A percentile compares a stretch with the other conserved stretches of the same genome.
phyloP scores from a whole-genome alignment of 2,113 vertebrate genomes.

The Sminthopsis crassicaudata region DNA sequence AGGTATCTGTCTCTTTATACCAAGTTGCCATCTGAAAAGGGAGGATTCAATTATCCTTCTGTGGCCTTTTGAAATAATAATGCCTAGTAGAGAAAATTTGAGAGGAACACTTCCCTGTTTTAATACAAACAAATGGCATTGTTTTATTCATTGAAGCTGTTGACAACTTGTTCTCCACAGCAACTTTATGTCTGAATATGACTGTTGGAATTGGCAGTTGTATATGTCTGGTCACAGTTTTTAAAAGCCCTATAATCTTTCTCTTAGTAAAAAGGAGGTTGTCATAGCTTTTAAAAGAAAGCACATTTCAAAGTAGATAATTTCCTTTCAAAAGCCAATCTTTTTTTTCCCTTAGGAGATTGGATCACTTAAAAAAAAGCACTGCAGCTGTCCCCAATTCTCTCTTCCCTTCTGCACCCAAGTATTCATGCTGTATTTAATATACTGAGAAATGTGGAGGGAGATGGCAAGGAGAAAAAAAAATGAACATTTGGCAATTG shows the following conservation, averaged over 20 bases:
- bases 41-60: background rate
- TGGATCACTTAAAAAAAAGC: background rate
- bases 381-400: background rate
- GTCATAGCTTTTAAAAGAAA: background rate
- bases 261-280: background rate
- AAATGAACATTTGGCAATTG: background rate
- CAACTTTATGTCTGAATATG: background rate
- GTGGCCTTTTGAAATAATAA: background rate
- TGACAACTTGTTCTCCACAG: background rate
- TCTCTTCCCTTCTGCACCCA: background rate
- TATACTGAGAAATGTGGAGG: background rate
- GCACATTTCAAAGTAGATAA: background rate
- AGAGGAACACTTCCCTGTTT: background rate
- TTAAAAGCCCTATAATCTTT: background rate
- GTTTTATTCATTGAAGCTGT: background rate
- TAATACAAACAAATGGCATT: background rate
- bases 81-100: background rate
- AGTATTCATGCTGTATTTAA: background rate
- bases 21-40: background rate
- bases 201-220: background rate
- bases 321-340: background rate
- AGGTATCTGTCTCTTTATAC: background rate
- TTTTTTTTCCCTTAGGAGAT: background rate
- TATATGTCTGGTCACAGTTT: background rate
- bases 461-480: background rate